Evolutionary conservation across 2,797 vertebrate genomes (phyloP), one percentile per base, ranked within the genome.

Genomic region (Valencia hispanica): DNA sequence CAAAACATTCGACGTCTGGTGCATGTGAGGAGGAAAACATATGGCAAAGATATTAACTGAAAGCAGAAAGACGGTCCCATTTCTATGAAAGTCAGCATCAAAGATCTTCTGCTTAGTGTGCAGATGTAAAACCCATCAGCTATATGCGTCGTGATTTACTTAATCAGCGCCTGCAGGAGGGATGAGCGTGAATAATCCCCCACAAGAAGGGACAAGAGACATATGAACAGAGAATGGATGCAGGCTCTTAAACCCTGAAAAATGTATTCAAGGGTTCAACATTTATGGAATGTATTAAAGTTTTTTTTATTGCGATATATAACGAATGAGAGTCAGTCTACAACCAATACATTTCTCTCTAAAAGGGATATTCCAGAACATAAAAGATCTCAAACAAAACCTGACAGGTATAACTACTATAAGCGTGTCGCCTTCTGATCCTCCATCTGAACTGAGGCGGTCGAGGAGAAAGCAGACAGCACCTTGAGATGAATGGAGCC

Each of bases 401-500:
- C 25, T 18, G 71, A 48, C 55, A 63, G 72, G 48, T 10, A 71
- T 76, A 79, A 75, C 73, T 73, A 76, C 22, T 71, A 41, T 75
- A 74, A 86, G 73, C 1, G 17, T 72, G 84, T 88, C 80, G 72
- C 79, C 79, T 78, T 84, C 69, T 86, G 79, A 87, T 77, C 83
- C 2, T 78, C n/a, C 57, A 75, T 75, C 82, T 84, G 9, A 30
- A 70, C 75, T 32, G 27, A 78, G 20, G 55, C 15, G 4, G 47
- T 12, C 17, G 50, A 81, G 69, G 68, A 80, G 80, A 77, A 57
- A 51, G n/a, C 74, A 84, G 86, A 80, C 84, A 80, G 82, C 86
- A 90, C 81, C 88, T 91, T 86, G 80, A 89, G 84, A 90, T 91
- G 86, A 90, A 92, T 77, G 82, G 72, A 85, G 77, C 80, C 77